Base-by-base conservation (phyloP, 2,888 invertebrate species). In the Dynastes maya region DNA sequence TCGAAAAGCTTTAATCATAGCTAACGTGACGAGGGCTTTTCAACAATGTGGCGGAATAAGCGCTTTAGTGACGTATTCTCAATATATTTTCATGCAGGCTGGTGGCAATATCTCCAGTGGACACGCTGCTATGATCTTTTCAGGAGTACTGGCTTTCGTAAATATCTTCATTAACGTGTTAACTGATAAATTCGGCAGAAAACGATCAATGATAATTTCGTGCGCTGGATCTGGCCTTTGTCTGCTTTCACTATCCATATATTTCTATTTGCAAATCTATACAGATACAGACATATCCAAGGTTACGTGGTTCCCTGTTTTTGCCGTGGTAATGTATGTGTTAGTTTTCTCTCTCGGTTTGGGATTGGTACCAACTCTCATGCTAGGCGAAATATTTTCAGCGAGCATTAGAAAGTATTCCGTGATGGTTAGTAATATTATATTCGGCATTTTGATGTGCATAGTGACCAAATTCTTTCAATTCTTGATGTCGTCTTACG, bases 361-460 rank as follows among this genome's bases (percentile, higher is more conserved):
- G 22, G 85, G 84, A 2, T 82, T 85, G 4, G 82, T 87, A 32
- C 87, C 87, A 1, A 85, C 85, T 29, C 81, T 87, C 55, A 84
- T 86, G 83, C 51, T 85, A n/a, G 85, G 86, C 1, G 86, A 86
- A 80, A 78, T 86, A 32, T 86, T 86, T 71, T 85, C 86, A 2
- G 82, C 86, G 8, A 81, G 85, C 80, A 84, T 87, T 37, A 87
- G 87, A 81, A 82, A 81, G 2, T 86, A 87, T 82, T 86, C 83
- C 3, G 78, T 86, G 37, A 80, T 81, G 22, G 40, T 85, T 8
- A 71, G 85, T 27, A 85, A 84, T 77, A 82, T 86, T 45, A 81
- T 83, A 51, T 83, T 86, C 67, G 85, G 84, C 6, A 3, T 83
- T 2, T 80, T 81, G 16, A 80, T 85, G n/a, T 81, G 83, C 40